Evolutionary conservation across 1,140 invertebrate species (phyloP).

Genomic region (Bombus vancouverensis): DNA sequence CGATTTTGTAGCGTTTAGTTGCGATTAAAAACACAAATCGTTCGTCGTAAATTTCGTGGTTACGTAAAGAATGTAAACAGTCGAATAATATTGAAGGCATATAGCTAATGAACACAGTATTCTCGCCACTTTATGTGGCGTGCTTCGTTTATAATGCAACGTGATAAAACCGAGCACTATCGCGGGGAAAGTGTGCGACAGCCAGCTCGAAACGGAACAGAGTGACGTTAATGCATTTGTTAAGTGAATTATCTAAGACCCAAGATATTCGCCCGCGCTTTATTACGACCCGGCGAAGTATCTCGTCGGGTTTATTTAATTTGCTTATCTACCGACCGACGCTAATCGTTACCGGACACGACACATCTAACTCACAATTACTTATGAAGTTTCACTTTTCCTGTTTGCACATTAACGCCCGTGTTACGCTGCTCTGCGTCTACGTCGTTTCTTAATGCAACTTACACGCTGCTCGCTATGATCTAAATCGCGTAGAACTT

Average conservation of each 20-base stretch:
- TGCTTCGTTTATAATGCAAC: slow-evolving; percentile 12
- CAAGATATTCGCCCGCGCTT: slow-evolving; percentile 35
- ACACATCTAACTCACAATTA: slow-evolving; percentile 28
- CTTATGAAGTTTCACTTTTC: slow-evolving; percentile 11
- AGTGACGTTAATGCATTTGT: slow-evolving; percentile 41
- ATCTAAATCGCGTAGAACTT: background rate
- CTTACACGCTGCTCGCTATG: too few species aligned
- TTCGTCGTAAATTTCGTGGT: background rate
- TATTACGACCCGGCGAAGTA: slow-evolving; percentile 6
- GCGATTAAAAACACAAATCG: background rate
- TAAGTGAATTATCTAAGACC: slow-evolving; percentile 29
- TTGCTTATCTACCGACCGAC: slow-evolving; percentile 38
- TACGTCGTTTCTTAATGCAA: too few species aligned
- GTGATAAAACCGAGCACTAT: slow-evolving; percentile 30
- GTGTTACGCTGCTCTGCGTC: background rate
- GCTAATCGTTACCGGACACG: slow-evolving; percentile 42
- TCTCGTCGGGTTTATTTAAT: slow-evolving; percentile 41
- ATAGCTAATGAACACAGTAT: slow-evolving; percentile 2
- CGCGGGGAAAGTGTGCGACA: slow-evolving; percentile 41
- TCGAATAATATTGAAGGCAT: background rate
- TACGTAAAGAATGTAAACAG: background rate
- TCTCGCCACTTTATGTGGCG: background rate
- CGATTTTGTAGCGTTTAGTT: background rate
- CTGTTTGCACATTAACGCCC: too few species aligned
- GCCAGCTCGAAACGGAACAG: slow-evolving; percentile 9